Evolutionary conservation across 2,797 vertebrate species (phyloP), one percentile per base, ranked within the genome.

Genomic region (Linurgus olivaceus): DNA sequence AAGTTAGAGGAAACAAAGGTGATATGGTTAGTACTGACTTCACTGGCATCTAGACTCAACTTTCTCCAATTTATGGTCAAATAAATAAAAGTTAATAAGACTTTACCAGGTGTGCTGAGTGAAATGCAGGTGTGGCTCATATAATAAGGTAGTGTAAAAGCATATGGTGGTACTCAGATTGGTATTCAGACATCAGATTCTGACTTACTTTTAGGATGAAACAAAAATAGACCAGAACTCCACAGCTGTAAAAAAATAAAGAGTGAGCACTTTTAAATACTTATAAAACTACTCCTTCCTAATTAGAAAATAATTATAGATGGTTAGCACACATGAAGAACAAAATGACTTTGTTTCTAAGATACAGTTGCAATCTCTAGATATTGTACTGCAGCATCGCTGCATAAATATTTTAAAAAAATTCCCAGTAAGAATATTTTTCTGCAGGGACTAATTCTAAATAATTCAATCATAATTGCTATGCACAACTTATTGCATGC

Each of bases 71-170:
- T 71, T 44, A 7, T 52, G 19, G 13, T 40, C 29, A 71, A 40
- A 10, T 58, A 67, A 86, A 72, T 58, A 48, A 54, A 91, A 71
- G 3, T 6, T 33, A 78, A 15, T 44, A 63, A 77, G 17, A 37
- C 4, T 66, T 18, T 42, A 23, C 10, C 63, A 50, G 73, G 13
- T 14, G 13, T 15, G 3, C 7, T 50, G 29, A 50, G 25, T 67
- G 29, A 63, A 59, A 48, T 2, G 1, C 4, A 1, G 13, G 3
- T 6, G 4, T 51, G 12, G 5, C 6, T 40, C 10, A 7, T 47
- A 58, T 17, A 44, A 40, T 45, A 44, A 57, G 4, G 6, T 2
- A 42, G 10, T 24, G 13, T 26, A 61, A 80, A 25, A 33, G 5
- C 4, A 51, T 18, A 26, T 38, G 17, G 11, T 29, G 11, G 9